Evolutionary conservation across 1,140 invertebrate genomes (phyloP).

Genomic region (Glomeris maerens): DNA sequence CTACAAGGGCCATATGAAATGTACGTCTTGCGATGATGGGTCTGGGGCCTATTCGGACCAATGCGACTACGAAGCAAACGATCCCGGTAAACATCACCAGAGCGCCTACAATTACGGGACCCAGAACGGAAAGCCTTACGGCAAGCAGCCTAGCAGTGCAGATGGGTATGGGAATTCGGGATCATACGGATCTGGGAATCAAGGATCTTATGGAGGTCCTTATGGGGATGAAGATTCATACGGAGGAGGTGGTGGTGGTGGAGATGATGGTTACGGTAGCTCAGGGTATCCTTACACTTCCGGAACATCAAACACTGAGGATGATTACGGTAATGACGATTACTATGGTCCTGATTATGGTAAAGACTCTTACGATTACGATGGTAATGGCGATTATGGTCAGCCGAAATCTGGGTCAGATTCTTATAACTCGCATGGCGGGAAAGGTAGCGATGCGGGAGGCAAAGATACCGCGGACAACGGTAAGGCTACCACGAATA

Average conservation of each 20-base stretch:
- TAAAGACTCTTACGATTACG: no score
- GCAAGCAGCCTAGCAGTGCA: no score
- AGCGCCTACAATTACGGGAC: not conserved
- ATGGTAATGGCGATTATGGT: conserved; percentile 1
- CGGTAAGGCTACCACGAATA: not conserved
- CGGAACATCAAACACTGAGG: no score
- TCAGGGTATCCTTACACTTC: no score
- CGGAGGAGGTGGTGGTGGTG: not conserved
- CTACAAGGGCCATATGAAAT: conserved; percentile 1
- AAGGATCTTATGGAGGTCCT: not conserved
- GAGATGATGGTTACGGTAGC: not conserved
- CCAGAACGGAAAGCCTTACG: not conserved
- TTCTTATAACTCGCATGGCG: not conserved
- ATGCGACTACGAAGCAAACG: conserved; percentile 3
- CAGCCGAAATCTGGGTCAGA: no score
- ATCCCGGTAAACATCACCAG: not conserved
- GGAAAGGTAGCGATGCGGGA: not conserved
- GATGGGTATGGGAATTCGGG: not conserved
- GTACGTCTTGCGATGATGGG: not conserved
- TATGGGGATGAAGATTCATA: not conserved
- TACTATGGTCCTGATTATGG: no score
- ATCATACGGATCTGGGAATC: not conserved
- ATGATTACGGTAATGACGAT: no score
- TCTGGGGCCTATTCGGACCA: not conserved
- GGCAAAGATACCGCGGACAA: not conserved